A percentile compares a stretch with the other conserved stretches of the same genome.
phyloP scores from a whole-genome alignment of 30 jellyfish, hydroid and myxozoan genomes.

The Phacellophora camtschatica region DNA sequence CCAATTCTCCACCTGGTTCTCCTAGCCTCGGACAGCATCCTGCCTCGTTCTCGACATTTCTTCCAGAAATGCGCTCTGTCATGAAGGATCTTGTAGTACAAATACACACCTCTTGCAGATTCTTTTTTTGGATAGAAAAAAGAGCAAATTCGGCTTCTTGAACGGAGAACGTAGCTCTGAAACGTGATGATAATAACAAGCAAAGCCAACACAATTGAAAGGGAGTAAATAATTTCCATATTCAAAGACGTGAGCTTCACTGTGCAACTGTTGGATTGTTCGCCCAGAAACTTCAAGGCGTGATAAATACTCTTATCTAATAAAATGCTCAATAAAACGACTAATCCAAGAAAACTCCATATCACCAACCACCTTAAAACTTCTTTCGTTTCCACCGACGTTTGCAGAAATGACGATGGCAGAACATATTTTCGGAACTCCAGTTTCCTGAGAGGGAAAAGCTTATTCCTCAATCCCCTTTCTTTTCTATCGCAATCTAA shows the following conservation, averaged over 20 bases:
- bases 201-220: slow-evolving; percentile 45
- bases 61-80: slow-evolving; percentile 85
- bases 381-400: slow-evolving; percentile 54
- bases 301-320: slow-evolving; percentile 64
- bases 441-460: slow-evolving; percentile 84
- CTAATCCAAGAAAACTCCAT: slow-evolving; percentile 41
- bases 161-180: slow-evolving; percentile 78
- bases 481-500: slow-evolving; percentile 79
- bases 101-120: slow-evolving; percentile 70
- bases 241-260: slow-evolving; percentile 1
- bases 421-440: slow-evolving; percentile 86
- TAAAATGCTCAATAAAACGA: slow-evolving; percentile 37
- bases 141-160: slow-evolving; percentile 89
- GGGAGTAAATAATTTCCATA: slow-evolving; percentile 23
- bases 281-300: slow-evolving; percentile 3
- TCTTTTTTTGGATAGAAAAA: slow-evolving; percentile 76
- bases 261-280: slow-evolving; percentile 19
- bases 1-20: slow-evolving; percentile 66
- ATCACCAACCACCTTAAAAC: slow-evolving; percentile 68
- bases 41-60: slow-evolving; percentile 70
- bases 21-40: slow-evolving; percentile 80
- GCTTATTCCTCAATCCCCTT: slow-evolving; percentile 75
- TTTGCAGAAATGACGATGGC: slow-evolving; percentile 69
- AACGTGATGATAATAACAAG: slow-evolving; percentile 25
- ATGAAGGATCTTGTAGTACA: slow-evolving; percentile 80